Conservation (phyloP, 2,113 vertebrate species). For the Thermophis baileyi region DNA sequence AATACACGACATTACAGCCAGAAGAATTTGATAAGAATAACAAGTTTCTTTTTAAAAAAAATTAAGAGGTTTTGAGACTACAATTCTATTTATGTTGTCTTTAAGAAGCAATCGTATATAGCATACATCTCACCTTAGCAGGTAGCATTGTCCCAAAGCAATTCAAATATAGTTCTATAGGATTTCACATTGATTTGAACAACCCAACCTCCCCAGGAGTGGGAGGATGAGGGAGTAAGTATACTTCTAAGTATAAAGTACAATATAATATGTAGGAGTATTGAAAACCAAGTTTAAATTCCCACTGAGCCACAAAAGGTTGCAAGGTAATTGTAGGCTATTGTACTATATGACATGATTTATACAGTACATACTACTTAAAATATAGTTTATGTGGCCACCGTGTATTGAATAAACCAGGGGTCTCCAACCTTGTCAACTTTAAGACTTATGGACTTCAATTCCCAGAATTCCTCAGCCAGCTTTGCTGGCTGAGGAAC, state of each 20-base stretch:
- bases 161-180: fast-evolving
- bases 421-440: too few species aligned
- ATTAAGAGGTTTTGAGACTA: background rate
- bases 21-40: background rate
- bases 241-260: background rate
- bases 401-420: background rate
- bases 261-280: background rate
- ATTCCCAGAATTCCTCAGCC: too few species aligned
- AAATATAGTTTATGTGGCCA: background rate
- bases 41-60: background rate
- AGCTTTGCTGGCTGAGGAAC: too few species aligned
- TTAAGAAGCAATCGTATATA: background rate
- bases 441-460: too few species aligned
- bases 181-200: background rate
- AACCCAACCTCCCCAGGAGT: background rate
- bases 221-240: background rate
- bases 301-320: background rate
- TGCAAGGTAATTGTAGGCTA: too few species aligned
- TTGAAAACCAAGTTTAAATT: background rate
- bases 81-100: background rate
- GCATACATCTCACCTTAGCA: background rate
- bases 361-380: background rate
- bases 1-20: too few species aligned
- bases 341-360: background rate
- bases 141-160: background rate